A percentile compares a stretch with the other conserved stretches of the same genome.
Evolutionary conservation across 2,797 vertebrate species (phyloP).

Genomic region (Coregonus suidteri): DNA sequence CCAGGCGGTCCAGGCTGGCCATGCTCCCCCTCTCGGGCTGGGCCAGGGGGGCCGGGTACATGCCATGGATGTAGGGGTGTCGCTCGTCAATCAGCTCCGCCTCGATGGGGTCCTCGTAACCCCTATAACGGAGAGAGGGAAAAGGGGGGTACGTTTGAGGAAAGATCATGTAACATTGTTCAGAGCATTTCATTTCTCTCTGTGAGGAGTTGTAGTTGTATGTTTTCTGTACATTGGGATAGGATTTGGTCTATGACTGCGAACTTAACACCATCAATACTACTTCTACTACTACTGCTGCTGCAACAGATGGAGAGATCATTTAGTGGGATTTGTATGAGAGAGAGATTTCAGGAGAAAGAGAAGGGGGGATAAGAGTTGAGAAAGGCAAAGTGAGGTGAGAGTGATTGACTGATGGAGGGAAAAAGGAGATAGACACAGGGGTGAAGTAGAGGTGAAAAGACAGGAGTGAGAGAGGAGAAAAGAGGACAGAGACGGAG

Average conservation of each 20-base stretch:
- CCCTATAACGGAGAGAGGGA: constrained; percentile 60
- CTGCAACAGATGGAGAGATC: too few species aligned
- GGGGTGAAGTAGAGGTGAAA: constrained; percentile 34
- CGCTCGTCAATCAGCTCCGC: constrained; percentile 88
- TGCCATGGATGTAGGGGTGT: constrained; percentile 84
- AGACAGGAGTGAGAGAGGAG: constrained; percentile 24
- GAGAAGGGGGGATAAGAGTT: background rate
- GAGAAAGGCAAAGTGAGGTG: constrained; percentile 46
- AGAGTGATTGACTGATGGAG: constrained; percentile 49
- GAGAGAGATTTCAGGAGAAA: constrained; percentile 31
- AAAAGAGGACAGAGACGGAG: constrained; percentile 16
- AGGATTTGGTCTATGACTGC: background rate
- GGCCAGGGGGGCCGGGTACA: constrained; percentile 86
- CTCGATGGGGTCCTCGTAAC: constrained; percentile 87
- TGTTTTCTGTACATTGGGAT: background rate
- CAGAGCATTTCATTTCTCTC: too few species aligned
- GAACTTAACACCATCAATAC: too few species aligned
- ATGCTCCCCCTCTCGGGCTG: constrained; percentile 94
- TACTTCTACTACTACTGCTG: too few species aligned
- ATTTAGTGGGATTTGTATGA: constrained; percentile 19
- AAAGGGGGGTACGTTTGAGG: background rate
- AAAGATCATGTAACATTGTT: background rate
- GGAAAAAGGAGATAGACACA: background rate
- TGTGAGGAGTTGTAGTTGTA: too few species aligned
- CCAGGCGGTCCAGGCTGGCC: constrained; percentile 90